Conservation (phyloP, 1,140 invertebrate genomes). For the Helicoverpa zea region DNA sequence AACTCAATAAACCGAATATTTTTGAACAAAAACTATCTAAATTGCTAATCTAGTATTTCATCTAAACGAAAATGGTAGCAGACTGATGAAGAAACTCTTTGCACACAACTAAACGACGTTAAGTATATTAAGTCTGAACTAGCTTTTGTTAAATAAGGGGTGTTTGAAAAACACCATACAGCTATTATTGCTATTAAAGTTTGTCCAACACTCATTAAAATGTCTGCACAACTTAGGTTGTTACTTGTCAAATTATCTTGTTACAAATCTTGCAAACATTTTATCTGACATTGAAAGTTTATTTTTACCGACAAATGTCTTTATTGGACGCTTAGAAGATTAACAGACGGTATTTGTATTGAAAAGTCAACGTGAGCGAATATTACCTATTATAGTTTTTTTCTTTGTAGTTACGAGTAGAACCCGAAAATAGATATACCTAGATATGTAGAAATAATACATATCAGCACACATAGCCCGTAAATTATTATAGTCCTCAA, state of each 20-base stretch:
- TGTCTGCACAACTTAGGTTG: slow-evolving; percentile 9
- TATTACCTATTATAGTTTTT: too few species aligned
- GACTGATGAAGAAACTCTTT: slow-evolving; percentile 10
- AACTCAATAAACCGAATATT: not conserved
- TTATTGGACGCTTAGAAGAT: too few species aligned
- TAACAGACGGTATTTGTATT: too few species aligned
- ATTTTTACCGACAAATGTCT: too few species aligned
- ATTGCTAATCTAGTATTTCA: not conserved
- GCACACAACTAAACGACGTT: not conserved
- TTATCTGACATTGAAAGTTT: not conserved
- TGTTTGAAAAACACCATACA: not conserved
- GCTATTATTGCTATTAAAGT: slow-evolving; percentile 18
- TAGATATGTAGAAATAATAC: too few species aligned
- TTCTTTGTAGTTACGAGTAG: too few species aligned
- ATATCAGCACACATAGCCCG: too few species aligned
- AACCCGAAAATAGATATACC: too few species aligned
- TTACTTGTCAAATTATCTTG: not conserved
- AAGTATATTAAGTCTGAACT: slow-evolving; percentile 25
- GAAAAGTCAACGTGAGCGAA: too few species aligned
- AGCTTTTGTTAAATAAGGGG: slow-evolving; percentile 19
- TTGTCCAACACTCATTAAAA: slow-evolving; percentile 27
- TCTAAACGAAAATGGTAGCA: not conserved
- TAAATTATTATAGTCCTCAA: too few species aligned
- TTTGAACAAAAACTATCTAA: not conserved
- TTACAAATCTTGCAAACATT: slow-evolving; percentile 6